Evolutionary conservation across 2,888 invertebrate species (phyloP), one percentile per base, ranked within the genome.

Genomic region (Eupithecia tripunctaria): DNA sequence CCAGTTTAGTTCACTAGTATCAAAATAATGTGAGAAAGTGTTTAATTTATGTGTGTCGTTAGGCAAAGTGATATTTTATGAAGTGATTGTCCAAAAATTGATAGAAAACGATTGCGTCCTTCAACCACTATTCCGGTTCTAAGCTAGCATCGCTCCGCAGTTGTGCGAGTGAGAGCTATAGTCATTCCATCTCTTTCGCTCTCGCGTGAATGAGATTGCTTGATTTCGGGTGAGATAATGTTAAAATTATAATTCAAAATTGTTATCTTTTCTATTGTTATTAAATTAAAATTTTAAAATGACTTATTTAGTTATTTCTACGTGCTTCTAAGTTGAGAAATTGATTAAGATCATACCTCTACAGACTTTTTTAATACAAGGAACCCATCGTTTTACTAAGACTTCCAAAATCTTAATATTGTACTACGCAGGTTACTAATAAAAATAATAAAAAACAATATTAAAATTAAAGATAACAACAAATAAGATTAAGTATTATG

Each of bases 111-210:
- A 83, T 84, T 90, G 84, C 82, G 84, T 85, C 77, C 51, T 56
- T 67, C 71, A 85, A 85, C 87, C 86, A 88, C 89, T 91, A 89
- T 92, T 91, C 88, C 84, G 82, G 80, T 85, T 78, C 81, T 82
- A 83, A 83, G 82, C 56, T 25, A 4, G 82, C 27, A 80, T 84
- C 84, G 81, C 82, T 80, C 78, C 75, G 79, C 80, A 65, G 81
- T 82, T 83, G 85, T 84, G 82, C 79, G 88, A 88, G 87, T 86
- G 87, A 85, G 86, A 86, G 87, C 85, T 82, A 78, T 88, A 81
- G 83, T 67, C 81, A 25, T 51, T 70, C 84, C 81, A 75, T 91
- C 91, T 87, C 91, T 86, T 83, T 93, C 82, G 79, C 87, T 84
- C 91, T 82, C 80, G 83, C 80, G 85, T 85, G 86, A 86, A 87